Conservation (phyloP, 1,140 invertebrate species). For the Homalodisca vitripennis region DNA sequence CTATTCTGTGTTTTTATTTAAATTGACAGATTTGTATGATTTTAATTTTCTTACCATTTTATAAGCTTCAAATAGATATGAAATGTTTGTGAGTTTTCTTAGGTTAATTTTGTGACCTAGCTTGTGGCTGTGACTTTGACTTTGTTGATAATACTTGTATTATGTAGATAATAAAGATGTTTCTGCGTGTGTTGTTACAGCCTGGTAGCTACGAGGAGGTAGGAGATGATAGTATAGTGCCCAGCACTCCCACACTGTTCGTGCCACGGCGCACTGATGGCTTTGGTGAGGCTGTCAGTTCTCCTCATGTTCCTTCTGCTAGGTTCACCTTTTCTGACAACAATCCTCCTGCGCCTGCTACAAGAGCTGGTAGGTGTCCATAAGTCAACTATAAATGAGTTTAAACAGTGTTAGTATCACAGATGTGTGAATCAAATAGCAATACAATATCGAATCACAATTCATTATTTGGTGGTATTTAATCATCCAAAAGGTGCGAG, state of each 20-base stretch:
- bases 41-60: too few relatives aligned
- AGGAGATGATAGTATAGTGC: conserved; percentile 86
- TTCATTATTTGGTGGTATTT: too few relatives aligned
- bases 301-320: conserved; percentile 71
- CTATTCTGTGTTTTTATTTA: too few relatives aligned
- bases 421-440: not conserved
- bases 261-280: conserved; percentile 81
- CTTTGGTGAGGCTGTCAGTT: conserved; percentile 90
- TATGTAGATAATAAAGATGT: too few relatives aligned
- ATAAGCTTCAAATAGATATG: too few relatives aligned
- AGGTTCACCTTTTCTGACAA: conserved; percentile 73
- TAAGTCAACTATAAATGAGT: conserved; percentile 38
- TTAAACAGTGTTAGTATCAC: conserved; percentile 37
- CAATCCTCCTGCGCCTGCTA: conserved; percentile 46
- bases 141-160: too few relatives aligned
- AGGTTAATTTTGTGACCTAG: too few relatives aligned
- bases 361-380: conserved; percentile 42
- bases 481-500: too few relatives aligned
- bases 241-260: conserved; percentile 84
- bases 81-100: too few relatives aligned
- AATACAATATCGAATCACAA: too few relatives aligned
- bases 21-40: too few relatives aligned
- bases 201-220: conserved; percentile 59
- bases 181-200: conserved; percentile 5
- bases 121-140: too few relatives aligned